Evolutionary conservation across 2,888 invertebrate species (phyloP), one percentile per base, ranked within the genome.

Genomic region (Latrodectus elegans): DNA sequence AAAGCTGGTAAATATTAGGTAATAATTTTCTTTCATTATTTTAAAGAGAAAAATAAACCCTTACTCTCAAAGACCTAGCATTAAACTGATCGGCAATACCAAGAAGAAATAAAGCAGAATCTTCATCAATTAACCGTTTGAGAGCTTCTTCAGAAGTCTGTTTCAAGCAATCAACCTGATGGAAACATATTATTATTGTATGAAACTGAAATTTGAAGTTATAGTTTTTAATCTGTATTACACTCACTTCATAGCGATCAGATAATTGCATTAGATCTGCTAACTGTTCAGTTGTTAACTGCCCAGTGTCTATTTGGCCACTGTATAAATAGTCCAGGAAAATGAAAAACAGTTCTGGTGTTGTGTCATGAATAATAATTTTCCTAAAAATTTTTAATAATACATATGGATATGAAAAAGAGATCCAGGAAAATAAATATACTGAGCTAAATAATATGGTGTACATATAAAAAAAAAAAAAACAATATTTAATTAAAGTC

Each of bases 51-150:
- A 15, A 72, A 15, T 14, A 9, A 8, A n/a, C 65, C n/a, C 91
- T 91, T 91, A 94, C 94, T 92, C 93, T 93, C 85, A 94, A 92
- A 82, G 92, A 91, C 89, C 92, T 92, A 17, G 95, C 94, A 91
- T 94, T 94, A 91, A 94, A 95, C 90, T 95, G 95, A 92, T 95
- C 95, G 4, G 95, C 94, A 91, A 95, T 93, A 89, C 94, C 94
- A 74, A 95, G 92, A 76, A 95, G 93, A 91, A 94, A 95, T 73
- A 95, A 92, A 1, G 94, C 94, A 6, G 94, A 94, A 81, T 95
- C 95, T 84, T 94, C 94, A 91, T 95, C 94, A 81, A 95, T 93
- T 90, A 94, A 93, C 10, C 93, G 91, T 90, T 94, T 94, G 60
- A 95, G 92, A 12, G 94, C 93, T 89, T 94, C 93, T 91, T 95